Percentiles rank a stretch among this genome's conserved stretches.
phyloP scores from a whole-genome alignment of 2,113 vertebrate species.

The Aix galericulata region DNA sequence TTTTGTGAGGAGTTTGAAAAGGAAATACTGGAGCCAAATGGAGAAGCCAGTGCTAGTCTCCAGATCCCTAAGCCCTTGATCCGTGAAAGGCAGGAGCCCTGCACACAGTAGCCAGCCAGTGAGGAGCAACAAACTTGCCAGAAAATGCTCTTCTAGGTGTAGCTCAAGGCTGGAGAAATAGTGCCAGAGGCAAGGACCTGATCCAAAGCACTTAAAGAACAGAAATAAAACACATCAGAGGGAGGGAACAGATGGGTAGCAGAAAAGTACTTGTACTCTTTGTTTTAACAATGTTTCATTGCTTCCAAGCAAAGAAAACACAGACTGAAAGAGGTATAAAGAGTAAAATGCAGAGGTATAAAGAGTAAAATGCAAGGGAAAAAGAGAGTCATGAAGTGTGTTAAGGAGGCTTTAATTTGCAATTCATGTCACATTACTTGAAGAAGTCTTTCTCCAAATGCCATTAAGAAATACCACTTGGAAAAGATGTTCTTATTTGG shows the following conservation, averaged over 20 bases:
- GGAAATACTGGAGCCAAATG: background rate
- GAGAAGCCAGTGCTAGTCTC: background rate
- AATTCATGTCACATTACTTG: background rate
- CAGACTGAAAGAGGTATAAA: background rate
- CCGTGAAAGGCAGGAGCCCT: constrained; percentile 1
- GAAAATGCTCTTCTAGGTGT: background rate
- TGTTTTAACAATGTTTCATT: background rate
- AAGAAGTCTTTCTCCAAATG: constrained; percentile 15
- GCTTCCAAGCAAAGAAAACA: constrained; percentile 14
- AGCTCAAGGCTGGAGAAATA: background rate
- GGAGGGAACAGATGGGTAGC: background rate
- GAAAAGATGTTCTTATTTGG: constrained; percentile 34
- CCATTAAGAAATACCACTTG: constrained; percentile 36
- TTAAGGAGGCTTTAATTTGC: constrained; percentile 13
- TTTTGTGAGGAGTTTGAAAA: constrained; percentile 18
- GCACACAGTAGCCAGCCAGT: constrained; percentile 20
- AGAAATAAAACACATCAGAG: background rate
- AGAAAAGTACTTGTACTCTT: background rate
- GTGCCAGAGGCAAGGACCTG: background rate
- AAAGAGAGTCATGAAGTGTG: background rate
- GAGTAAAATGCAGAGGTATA: background rate
- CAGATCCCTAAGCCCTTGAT: background rate
- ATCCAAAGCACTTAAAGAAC: constrained; percentile 29
- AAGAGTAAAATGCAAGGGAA: background rate
- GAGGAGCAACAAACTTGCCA: constrained; percentile 4